Conservation (phyloP, 30 jellyfish, hydroid and myxozoan species). For the Aurelia coerulea region DNA sequence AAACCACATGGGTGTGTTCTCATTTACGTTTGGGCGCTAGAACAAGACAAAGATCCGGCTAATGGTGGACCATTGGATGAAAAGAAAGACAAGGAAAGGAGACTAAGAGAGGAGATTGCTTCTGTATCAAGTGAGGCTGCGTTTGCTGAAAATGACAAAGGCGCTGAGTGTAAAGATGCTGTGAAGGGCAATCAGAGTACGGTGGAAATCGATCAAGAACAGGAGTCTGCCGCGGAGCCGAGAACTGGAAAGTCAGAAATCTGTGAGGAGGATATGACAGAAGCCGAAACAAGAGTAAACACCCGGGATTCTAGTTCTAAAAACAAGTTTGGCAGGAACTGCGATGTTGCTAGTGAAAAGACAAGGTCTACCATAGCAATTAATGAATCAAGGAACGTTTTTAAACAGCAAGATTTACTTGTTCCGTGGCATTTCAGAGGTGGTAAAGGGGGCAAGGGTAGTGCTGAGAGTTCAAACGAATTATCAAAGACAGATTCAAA, state of each 20-base stretch:
- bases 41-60: constrained; percentile 61
- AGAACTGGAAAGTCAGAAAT: not conserved
- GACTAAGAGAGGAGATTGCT: not conserved
- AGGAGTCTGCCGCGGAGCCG: not conserved
- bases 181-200: not conserved
- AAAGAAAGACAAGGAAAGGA: not conserved
- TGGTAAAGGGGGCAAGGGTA: constrained; percentile 1
- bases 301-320: no score
- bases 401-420: constrained; percentile 91
- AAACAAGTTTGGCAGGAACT: not conserved
- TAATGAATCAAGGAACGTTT: constrained; percentile 68
- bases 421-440: constrained; percentile 95
- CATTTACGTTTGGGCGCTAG: constrained; percentile 94
- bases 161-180: not conserved
- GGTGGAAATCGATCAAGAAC: not conserved
- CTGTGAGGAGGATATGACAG: not conserved
- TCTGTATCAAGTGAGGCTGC: not conserved
- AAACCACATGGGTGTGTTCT: constrained; percentile 72
- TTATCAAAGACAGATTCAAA: not conserved
- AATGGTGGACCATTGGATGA: constrained; percentile 1
- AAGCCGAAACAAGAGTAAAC: not conserved
- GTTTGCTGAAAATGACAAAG: not conserved
- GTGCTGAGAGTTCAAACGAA: not conserved
- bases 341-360: not conserved
- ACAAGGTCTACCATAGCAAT: not conserved